phyloP scores from a whole-genome alignment of 2,797 vertebrate genomes.

The Pseudocheirus occidentalis region DNA sequence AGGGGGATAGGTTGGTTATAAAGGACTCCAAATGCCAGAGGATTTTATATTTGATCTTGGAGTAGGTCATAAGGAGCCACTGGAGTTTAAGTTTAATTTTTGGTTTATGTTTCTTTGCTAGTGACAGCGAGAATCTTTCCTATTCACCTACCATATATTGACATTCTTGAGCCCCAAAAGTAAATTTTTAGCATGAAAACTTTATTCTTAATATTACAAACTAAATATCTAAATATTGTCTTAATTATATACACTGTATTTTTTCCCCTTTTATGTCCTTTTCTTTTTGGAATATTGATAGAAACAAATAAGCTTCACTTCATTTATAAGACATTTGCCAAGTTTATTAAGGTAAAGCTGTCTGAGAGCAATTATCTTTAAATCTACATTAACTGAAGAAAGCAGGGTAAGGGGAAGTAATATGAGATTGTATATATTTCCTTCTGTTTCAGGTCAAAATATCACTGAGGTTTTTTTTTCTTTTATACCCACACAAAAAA shows the following conservation, averaged over 20 bases:
- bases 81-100: neutral
- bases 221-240: constrained; percentile 6
- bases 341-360: constrained; percentile 51
- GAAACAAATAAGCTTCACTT: constrained; percentile 39
- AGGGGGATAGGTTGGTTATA: neutral
- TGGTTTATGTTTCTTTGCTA: neutral
- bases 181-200: neutral
- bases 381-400: constrained; percentile 43
- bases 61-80: neutral
- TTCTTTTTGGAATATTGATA: constrained; percentile 39
- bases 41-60: neutral
- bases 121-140: neutral
- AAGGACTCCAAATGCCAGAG: neutral
- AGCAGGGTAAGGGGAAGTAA: constrained; percentile 24
- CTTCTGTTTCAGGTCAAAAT: constrained; percentile 45
- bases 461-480: neutral
- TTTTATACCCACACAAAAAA: constrained; percentile 7
- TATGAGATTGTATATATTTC: constrained; percentile 28
- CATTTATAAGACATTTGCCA: constrained; percentile 51
- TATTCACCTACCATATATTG: neutral
- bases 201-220: constrained; percentile 36
- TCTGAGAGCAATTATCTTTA: constrained; percentile 47
- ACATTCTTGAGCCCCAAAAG: neutral
- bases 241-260: constrained; percentile 31
- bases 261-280: constrained; percentile 11